phyloP scores from a whole-genome alignment of 2,888 invertebrate genomes.

The Noctua janthe region DNA sequence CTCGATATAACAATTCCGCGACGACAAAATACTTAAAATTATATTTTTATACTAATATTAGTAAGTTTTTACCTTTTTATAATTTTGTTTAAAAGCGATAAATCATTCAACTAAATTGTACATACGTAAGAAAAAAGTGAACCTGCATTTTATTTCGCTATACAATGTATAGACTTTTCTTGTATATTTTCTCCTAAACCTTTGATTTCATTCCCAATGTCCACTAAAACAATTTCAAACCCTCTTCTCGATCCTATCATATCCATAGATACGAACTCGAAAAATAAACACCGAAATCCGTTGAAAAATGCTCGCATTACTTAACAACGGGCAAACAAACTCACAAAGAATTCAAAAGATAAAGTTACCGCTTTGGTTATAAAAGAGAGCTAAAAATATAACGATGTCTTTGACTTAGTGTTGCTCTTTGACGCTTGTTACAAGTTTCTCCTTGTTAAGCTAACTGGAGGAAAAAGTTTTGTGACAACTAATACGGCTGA shows the following conservation, averaged over 20 bases:
- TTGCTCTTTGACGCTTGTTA: slow-evolving; percentile 75
- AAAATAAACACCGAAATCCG: slow-evolving; percentile 48
- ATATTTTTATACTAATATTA: no score
- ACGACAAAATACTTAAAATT: no score
- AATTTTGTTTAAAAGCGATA: no score
- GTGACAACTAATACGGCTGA: slow-evolving; percentile 69
- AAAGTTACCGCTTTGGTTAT: slow-evolving; percentile 67
- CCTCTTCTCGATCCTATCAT: slow-evolving; percentile 36
- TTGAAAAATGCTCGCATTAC: slow-evolving; percentile 57
- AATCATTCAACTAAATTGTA: not conserved
- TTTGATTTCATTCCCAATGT: not conserved
- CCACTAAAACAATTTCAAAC: slow-evolving; percentile 9
- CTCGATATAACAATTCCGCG: no score
- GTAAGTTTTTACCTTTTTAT: no score
- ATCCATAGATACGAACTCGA: slow-evolving; percentile 18
- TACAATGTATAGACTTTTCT: not conserved
- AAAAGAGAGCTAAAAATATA: slow-evolving; percentile 75
- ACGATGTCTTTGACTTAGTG: slow-evolving; percentile 72
- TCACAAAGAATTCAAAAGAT: slow-evolving; percentile 62
- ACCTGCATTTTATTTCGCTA: not conserved
- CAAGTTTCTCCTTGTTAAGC: slow-evolving; percentile 74
- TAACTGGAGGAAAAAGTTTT: slow-evolving; percentile 70
- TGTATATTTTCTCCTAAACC: not conserved
- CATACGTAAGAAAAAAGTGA: not conserved
- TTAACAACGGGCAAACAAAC: slow-evolving; percentile 62